Percentiles rank a stretch among this genome's conserved stretches.
phyloP scores from a whole-genome alignment of 2,797 vertebrate genomes.

The Enteromius thamalakanensis region DNA sequence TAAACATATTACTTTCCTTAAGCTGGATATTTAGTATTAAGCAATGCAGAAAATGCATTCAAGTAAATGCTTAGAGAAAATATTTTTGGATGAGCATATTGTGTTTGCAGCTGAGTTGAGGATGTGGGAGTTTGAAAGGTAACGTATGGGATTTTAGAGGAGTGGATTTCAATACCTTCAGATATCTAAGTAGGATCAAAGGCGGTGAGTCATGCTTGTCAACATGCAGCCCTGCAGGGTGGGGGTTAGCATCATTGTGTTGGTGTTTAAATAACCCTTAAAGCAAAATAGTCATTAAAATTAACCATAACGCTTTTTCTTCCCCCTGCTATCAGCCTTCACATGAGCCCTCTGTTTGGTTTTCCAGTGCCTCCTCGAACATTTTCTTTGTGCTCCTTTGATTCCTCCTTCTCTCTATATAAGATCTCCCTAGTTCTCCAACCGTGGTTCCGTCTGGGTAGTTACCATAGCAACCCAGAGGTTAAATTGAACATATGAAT shows the following conservation, averaged over 20 bases:
- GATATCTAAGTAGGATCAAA: conserved; percentile 58
- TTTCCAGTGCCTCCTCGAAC: conserved; percentile 17
- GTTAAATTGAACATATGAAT: conserved; percentile 77
- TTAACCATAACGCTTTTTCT: conserved; percentile 35
- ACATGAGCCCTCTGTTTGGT: conserved; percentile 20
- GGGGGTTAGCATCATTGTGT: conserved; percentile 37
- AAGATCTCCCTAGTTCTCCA: conserved; percentile 60
- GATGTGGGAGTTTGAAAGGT: conserved; percentile 50
- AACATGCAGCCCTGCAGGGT: conserved; percentile 51
- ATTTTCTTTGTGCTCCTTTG: conserved; percentile 10
- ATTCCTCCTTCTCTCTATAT: conserved; percentile 30
- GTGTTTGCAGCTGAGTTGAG: conserved; percentile 35
- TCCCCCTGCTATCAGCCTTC: neutral
- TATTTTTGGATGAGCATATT: conserved; percentile 30
- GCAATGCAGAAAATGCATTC: neutral
- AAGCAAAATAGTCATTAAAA: conserved; percentile 42
- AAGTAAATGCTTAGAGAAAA: conserved; percentile 12
- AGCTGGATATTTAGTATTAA: neutral
- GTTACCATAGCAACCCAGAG: conserved; percentile 82
- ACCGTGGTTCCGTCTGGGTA: conserved; percentile 73
- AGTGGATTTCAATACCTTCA: conserved; percentile 48
- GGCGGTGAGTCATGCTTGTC: conserved; percentile 54
- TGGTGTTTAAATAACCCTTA: conserved; percentile 47
- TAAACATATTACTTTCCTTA: neutral
- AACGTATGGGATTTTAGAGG: conserved; percentile 48